Evolutionary conservation across 2,888 invertebrate genomes (phyloP), one percentile per base, ranked within the genome.

Genomic region (Rhingia campestris): DNA sequence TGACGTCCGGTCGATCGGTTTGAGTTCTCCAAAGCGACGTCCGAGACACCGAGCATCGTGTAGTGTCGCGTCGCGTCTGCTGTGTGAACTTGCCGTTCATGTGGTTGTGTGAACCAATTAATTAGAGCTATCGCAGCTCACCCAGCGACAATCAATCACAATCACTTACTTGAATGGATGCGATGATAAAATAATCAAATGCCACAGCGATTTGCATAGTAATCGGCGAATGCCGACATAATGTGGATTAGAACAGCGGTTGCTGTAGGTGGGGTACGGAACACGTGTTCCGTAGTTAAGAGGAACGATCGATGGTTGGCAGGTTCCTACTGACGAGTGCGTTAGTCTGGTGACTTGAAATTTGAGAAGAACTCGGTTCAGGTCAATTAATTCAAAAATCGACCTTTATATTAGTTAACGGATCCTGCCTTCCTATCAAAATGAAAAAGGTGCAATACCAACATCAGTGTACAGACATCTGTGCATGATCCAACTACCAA

Each of bases 181-280:
- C 70, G 79, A 70, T 79, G 84, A 75, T 70, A 72, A 74, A 75
- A 59, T 84, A 59, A 79, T 84, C 73, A 70, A 84, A 79, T 70
- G 54, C 10, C 67, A 10, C 35, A 59, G 37, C 58, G 45, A 82
- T 77, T 82, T 77, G 53, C 73, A 82, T 82, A 59, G 56, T 51
- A 41, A 56, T 61, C 56, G 22, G n/a, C 22, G 7, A 49, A 30
- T 22, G 30, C 22, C 22, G 22, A 47, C 47, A 12, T 10, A 0
- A 12, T 4, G 12, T 6, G 12, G 43, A 12, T 12, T 10, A 43
- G 12, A 43, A 22, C 22, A 22, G 22, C 1, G 22, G 22, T 22
- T 22, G 22, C 22, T 2, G 22, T 22, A 22, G 22, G 22, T 22
- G 22, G 22, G 22, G 22, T 22, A 22, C 22, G 22, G 22, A 22